These are phyloP conservation scores for Gobius niger DNA, from an alignment of 2,113 vertebrate species.

Conservation along the genomic window DNA sequence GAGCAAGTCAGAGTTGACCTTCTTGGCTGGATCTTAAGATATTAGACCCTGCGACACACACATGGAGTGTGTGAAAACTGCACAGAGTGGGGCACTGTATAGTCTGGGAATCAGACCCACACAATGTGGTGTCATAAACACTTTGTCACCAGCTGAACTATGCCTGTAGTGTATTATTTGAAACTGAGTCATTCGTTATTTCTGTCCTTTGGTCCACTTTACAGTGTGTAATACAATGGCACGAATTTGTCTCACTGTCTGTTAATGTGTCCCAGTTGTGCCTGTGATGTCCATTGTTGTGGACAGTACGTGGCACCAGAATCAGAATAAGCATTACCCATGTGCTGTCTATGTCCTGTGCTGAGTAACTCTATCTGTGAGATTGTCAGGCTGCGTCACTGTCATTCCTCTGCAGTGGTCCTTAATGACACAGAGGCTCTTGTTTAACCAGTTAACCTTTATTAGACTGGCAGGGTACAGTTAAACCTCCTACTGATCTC, in stretches of 20 bases:
- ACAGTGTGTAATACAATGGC: conserved; percentile 3
- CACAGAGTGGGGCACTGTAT: no score
- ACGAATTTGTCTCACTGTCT: conserved; percentile 22
- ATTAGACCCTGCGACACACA: no score
- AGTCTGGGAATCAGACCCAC: neutral
- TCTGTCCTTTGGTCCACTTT: neutral
- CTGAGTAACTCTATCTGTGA: conserved; percentile 38
- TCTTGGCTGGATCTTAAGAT: no score
- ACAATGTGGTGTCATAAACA: neutral
- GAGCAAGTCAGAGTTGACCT: no score
- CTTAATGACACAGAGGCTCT: conserved; percentile 21
- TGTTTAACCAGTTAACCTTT: conserved; percentile 38
- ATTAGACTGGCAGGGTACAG: conserved; percentile 41
- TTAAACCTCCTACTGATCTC: conserved; percentile 44
- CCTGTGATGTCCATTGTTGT: neutral
- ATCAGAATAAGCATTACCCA: conserved; percentile 31
- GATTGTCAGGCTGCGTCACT: conserved; percentile 20
- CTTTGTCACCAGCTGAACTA: neutral
- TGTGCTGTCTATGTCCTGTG: conserved; percentile 42
- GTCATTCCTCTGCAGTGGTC: conserved; percentile 27
- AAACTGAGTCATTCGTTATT: neutral
- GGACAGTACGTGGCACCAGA: conserved; percentile 11
- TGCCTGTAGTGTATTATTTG: neutral
- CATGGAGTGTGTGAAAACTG: no score
- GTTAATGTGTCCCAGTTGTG: conserved; percentile 29